phyloP scores from a whole-genome alignment of 2,797 vertebrate genomes.

The Graptemys geographica region DNA sequence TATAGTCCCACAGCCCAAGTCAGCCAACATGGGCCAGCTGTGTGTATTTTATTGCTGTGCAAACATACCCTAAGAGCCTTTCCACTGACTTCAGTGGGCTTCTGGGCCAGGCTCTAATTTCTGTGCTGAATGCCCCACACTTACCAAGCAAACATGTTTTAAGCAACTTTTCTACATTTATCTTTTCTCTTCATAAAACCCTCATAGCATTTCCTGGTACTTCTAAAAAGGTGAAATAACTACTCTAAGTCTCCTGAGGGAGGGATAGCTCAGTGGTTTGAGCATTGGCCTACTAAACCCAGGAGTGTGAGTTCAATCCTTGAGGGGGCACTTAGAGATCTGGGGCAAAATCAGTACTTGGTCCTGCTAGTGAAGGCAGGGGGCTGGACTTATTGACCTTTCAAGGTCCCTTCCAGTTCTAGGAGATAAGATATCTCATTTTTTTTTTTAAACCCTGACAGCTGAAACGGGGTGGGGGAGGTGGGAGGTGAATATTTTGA shows the following conservation, averaged over 20 bases:
- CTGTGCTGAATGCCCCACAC: neutral
- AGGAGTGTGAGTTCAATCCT: too few relatives aligned
- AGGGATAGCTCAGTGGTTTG: too few relatives aligned
- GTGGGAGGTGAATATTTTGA: neutral
- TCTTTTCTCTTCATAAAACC: conserved; percentile 22
- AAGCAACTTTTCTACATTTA: neutral
- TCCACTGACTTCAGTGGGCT: neutral
- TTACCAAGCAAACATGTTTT: neutral
- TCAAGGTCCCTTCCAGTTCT: too few relatives aligned
- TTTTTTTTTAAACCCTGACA: neutral
- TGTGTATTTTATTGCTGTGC: neutral
- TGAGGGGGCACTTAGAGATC: too few relatives aligned
- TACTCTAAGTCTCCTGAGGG: neutral
- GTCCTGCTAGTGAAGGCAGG: too few relatives aligned
- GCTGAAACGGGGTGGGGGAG: neutral
- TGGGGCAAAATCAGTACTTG: too few relatives aligned
- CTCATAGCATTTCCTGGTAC: fast-evolving
- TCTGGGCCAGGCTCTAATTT: neutral
- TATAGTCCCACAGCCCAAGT: neutral
- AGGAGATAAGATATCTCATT: too few relatives aligned
- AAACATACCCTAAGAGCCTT: neutral
- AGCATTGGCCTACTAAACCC: too few relatives aligned
- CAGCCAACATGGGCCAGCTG: neutral
- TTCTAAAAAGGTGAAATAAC: conserved; percentile 58
- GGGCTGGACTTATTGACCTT: too few relatives aligned